Evolutionary conservation across 2,888 invertebrate species (phyloP).

Genomic region (Drosophila paranaensis): DNA sequence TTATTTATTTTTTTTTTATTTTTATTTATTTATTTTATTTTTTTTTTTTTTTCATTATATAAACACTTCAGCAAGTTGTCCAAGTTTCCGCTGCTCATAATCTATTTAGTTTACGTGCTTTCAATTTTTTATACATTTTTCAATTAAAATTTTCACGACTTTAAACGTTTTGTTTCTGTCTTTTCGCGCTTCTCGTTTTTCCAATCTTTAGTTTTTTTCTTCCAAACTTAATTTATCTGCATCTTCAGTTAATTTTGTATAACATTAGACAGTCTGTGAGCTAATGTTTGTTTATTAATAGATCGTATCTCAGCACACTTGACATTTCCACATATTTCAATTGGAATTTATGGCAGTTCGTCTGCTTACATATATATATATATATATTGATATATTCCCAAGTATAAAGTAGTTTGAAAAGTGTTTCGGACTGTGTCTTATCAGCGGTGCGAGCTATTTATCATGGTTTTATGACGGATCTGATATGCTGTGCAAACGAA

Average conservation of each 20-base stretch:
- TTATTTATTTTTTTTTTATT: too few species aligned
- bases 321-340: slow-evolving; percentile 32
- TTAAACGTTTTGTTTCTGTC: not conserved
- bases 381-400: not conserved
- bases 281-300: slow-evolving; percentile 11
- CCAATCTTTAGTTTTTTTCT: slow-evolving; percentile 9
- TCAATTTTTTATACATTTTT: not conserved
- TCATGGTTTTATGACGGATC: slow-evolving; percentile 19
- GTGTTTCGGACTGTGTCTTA: slow-evolving; percentile 3
- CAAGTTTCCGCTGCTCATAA: not conserved
- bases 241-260: slow-evolving; percentile 8
- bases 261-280: not conserved
- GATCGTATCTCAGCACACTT: slow-evolving; percentile 36
- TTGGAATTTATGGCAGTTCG: slow-evolving; percentile 26
- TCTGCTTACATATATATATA: not conserved
- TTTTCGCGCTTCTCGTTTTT: not conserved
- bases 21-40: too few species aligned
- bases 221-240: slow-evolving; percentile 25
- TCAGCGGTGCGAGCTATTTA: slow-evolving; percentile 28
- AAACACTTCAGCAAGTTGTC: not conserved
- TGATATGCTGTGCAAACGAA: slow-evolving; percentile 22
- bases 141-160: slow-evolving; percentile 6
- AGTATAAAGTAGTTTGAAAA: slow-evolving; percentile 6
- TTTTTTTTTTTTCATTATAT: too few species aligned
- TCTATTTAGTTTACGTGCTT: slow-evolving; percentile 14